Percentiles rank a stretch among this genome's conserved stretches.
phyloP scores from a whole-genome alignment of 1,140 invertebrate species.

The Polypedilum vanderplanki region DNA sequence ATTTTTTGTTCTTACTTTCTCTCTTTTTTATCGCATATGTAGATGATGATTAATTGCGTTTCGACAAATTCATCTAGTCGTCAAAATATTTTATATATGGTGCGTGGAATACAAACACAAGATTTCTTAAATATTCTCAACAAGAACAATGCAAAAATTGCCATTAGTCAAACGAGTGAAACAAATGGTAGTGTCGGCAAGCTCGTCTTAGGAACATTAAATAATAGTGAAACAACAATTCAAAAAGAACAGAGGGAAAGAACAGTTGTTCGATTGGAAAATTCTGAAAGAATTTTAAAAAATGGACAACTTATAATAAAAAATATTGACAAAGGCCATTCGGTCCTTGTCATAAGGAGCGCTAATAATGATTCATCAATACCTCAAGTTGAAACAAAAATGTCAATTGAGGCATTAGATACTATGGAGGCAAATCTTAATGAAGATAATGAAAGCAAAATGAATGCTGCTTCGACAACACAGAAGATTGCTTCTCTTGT shows the following conservation, averaged over 20 bases:
- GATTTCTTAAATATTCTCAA: slow-evolving; percentile 17
- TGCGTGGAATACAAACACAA: slow-evolving; percentile 20
- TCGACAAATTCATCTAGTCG: background rate
- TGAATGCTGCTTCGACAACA: background rate
- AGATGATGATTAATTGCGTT: slow-evolving; percentile 18
- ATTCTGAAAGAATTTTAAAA: background rate
- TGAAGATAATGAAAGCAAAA: background rate
- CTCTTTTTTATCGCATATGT: background rate
- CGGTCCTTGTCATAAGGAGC: slow-evolving; percentile 5
- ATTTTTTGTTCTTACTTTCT: background rate
- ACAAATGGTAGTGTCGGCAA: slow-evolving; percentile 2
- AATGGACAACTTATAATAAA: slow-evolving; percentile 20
- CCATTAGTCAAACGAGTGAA: slow-evolving; percentile 2
- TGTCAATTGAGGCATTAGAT: background rate
- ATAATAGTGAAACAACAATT: background rate
- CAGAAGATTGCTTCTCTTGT: slow-evolving; percentile 4
- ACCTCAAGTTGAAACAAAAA: background rate
- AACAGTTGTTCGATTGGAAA: slow-evolving; percentile 1
- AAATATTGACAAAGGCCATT: slow-evolving; percentile 1
- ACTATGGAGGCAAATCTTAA: background rate
- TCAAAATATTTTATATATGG: slow-evolving; percentile 5
- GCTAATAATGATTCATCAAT: background rate
- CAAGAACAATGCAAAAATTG: slow-evolving; percentile 11
- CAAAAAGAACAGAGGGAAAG: background rate
- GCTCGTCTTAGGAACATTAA: background rate